A percentile compares a stretch with the other conserved stretches of the same genome.
Conservation (phyloP, 2,113 vertebrate genomes). For the Apteryx mantelli region DNA sequence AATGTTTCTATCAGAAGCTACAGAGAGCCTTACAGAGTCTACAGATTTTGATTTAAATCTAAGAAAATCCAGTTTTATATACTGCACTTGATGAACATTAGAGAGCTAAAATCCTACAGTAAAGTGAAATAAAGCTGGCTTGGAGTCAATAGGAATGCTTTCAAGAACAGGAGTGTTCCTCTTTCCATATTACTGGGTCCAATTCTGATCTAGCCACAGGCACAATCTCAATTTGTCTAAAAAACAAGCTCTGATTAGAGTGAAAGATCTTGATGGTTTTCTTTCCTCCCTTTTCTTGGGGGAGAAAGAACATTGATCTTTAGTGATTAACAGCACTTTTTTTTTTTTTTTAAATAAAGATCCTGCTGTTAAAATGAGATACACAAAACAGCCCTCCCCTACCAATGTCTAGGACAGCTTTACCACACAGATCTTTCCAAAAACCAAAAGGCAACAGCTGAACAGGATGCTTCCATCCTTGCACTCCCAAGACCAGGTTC, state of each 20-base stretch:
- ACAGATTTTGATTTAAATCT: neutral
- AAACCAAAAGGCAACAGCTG: neutral
- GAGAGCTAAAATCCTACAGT: neutral
- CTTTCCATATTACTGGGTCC: slow-evolving; percentile 23
- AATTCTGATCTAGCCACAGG: slow-evolving; percentile 50
- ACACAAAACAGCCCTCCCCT: neutral
- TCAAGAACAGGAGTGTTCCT: neutral
- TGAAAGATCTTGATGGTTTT: slow-evolving; percentile 20
- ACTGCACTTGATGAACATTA: neutral
- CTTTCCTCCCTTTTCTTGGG: slow-evolving; percentile 25
- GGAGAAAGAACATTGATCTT: slow-evolving; percentile 20
- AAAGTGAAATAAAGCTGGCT: neutral
- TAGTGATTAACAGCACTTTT: slow-evolving; percentile 24
- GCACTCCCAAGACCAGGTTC: neutral
- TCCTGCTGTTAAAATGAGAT: neutral
- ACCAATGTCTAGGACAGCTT: neutral
- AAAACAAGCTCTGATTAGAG: slow-evolving; percentile 30
- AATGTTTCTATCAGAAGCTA: neutral
- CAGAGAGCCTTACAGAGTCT: neutral
- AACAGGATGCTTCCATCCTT: neutral
- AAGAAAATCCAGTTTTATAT: neutral
- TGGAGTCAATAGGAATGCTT: slow-evolving; percentile 36
- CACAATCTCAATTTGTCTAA: slow-evolving; percentile 45
- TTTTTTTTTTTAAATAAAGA: neutral
- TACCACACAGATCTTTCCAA: neutral